These are phyloP conservation scores for Salarias fasciatus DNA, from an alignment of 2,797 vertebrate genomes.

Conservation along the genomic window DNA sequence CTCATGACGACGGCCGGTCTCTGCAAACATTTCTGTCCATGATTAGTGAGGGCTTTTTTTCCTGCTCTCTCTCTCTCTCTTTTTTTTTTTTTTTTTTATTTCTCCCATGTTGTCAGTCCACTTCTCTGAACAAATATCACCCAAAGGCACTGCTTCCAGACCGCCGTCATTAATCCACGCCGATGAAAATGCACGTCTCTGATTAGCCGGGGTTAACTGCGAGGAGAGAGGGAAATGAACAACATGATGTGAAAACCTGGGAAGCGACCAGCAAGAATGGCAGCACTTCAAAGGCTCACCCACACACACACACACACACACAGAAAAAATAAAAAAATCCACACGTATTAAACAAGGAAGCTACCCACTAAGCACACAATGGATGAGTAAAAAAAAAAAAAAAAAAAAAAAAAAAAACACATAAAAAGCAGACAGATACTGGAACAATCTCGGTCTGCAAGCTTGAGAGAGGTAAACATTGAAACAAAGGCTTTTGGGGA, in stretches of 20 bases:
- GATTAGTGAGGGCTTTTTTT: constrained; percentile 3
- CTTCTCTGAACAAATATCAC: constrained; percentile 40
- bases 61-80: too few species aligned
- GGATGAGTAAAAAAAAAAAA: constrained; percentile 24
- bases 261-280: constrained; percentile 45
- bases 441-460: constrained; percentile 23
- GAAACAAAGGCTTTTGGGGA: constrained; percentile 5
- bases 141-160: constrained; percentile 49
- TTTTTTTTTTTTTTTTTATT: constrained; percentile 8
- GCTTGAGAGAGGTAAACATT: constrained; percentile 11
- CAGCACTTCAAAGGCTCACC: constrained; percentile 61
- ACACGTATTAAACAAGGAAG: constrained; percentile 70
- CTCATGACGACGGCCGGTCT: constrained; percentile 58
- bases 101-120: constrained; percentile 27
- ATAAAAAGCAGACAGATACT: constrained; percentile 18
- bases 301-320: constrained; percentile 42
- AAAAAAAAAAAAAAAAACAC: too few species aligned
- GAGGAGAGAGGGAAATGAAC: constrained; percentile 54
- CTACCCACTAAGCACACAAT: constrained; percentile 45
- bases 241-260: constrained; percentile 55
- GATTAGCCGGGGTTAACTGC: constrained; percentile 79
- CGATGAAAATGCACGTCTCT: constrained; percentile 50
- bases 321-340: constrained; percentile 40
- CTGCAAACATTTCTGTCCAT: constrained; percentile 33
- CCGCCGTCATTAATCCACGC: constrained; percentile 41